Conservation (phyloP, 2,888 invertebrate genomes). For the Meiosimyza decipiens region DNA sequence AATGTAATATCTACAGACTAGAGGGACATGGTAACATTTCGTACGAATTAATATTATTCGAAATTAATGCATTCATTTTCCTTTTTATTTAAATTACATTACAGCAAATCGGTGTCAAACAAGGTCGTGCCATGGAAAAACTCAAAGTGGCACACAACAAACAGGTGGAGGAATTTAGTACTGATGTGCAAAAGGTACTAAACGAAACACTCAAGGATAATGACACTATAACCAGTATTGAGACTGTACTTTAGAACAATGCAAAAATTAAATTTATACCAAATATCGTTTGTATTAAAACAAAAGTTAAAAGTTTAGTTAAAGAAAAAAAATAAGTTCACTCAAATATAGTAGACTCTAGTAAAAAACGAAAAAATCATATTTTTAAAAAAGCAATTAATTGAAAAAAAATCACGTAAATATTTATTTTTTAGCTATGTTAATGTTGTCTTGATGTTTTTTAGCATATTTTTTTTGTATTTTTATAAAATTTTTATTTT, state of each 20-base stretch:
- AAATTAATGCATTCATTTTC: neutral
- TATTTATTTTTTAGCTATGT: neutral
- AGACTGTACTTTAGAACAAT: conserved; percentile 64
- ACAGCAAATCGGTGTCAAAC: conserved; percentile 84
- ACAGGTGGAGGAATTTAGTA: conserved; percentile 88
- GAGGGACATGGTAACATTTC: too few species aligned
- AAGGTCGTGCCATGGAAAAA: conserved; percentile 91
- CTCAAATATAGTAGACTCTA: conserved; percentile 26
- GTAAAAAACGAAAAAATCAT: conserved; percentile 8
- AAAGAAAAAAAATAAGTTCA: neutral
- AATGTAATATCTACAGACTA: too few species aligned
- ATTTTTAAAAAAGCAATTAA: neutral
- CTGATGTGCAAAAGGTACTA: conserved; percentile 85
- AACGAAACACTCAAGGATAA: conserved; percentile 56
- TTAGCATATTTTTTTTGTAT: neutral
- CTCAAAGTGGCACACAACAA: conserved; percentile 92
- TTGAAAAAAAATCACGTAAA: conserved; percentile 26
- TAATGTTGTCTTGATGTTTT: neutral
- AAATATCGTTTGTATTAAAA: neutral
- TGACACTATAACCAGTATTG: conserved; percentile 63
- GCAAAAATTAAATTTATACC: conserved; percentile 23
- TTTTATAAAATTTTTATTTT: neutral
- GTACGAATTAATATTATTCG: neutral
- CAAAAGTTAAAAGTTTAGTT: neutral
- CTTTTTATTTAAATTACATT: neutral